Evolutionary conservation across 2,113 vertebrate genomes (phyloP).

Genomic region (Chrysemys picta): DNA sequence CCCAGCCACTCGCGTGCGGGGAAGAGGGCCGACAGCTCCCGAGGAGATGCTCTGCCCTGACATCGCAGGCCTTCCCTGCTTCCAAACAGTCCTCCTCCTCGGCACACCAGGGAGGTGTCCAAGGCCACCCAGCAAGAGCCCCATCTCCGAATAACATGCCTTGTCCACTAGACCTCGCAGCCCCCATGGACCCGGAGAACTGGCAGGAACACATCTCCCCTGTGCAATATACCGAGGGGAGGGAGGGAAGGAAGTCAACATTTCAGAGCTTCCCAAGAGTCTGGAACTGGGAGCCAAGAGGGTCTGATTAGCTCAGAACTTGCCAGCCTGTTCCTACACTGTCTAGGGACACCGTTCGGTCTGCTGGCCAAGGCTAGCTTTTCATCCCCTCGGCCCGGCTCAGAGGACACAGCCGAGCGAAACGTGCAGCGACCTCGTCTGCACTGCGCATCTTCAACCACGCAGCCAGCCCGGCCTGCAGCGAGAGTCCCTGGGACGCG

Average conservation of each 20-base stretch:
- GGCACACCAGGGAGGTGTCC: neutral
- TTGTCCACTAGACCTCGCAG: neutral
- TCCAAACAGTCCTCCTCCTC: neutral
- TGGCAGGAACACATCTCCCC: neutral
- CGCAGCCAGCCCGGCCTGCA: neutral
- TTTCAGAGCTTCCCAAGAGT: neutral
- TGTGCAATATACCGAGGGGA: rapidly evolving
- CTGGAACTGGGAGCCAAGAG: neutral
- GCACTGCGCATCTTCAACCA: neutral
- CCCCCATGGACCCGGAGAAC: neutral
- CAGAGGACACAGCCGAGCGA: neutral
- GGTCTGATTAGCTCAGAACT: too few species aligned
- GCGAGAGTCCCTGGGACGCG: neutral
- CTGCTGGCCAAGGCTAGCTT: neutral
- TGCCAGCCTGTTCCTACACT: neutral
- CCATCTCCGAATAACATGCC: neutral
- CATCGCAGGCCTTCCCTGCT: neutral
- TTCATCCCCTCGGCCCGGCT: neutral
- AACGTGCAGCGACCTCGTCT: neutral
- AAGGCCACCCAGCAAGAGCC: neutral
- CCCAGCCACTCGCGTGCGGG: neutral
- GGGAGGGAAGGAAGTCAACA: neutral
- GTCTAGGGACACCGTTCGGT: too few species aligned
- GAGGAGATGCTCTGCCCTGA: neutral
- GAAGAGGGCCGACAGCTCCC: too few species aligned